A percentile compares a stretch with the other conserved stretches of the same genome.
These are phyloP conservation scores for Drosophila malerkotliana DNA, from an alignment of 1,140 invertebrate genomes.

Conservation along the genomic window DNA sequence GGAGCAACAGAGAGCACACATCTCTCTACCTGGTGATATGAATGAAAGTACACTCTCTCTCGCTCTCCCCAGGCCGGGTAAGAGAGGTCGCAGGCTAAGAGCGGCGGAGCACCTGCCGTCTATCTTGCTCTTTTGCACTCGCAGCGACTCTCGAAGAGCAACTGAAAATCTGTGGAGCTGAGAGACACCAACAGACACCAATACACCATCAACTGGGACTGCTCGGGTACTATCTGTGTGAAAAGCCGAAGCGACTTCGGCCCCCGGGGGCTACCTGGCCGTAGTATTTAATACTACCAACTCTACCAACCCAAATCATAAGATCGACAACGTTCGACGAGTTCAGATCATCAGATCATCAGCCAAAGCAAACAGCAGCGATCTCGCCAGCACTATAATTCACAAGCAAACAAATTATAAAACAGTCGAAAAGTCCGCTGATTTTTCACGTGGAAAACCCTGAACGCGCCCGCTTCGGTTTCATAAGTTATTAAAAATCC, in stretches of 20 bases:
- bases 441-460: conserved; percentile 39
- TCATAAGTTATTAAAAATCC: background rate
- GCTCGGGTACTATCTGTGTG: background rate
- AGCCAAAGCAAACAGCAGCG: background rate
- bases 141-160: background rate
- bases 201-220: background rate
- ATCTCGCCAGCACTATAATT: background rate
- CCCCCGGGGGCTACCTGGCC: background rate
- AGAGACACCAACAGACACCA: conserved; percentile 26
- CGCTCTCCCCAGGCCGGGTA: conserved; percentile 6
- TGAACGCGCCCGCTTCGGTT: background rate
- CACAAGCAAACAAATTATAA: background rate
- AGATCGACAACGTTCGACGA: conserved; percentile 82
- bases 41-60: conserved; percentile 65
- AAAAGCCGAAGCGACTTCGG: background rate
- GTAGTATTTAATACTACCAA: conserved; percentile 1
- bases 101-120: conserved; percentile 66
- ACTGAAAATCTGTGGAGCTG: too few species aligned
- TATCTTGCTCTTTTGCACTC: conserved; percentile 66
- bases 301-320: conserved; percentile 60
- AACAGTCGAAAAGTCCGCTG: conserved; percentile 24
- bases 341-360: conserved; percentile 49
- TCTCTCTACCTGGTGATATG: conserved; percentile 51
- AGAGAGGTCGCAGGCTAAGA: conserved; percentile 46
- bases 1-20: conserved; percentile 7